Evolutionary conservation across 1,140 invertebrate genomes (phyloP), one percentile per base, ranked within the genome.

Genomic region (Drosophila nebulosa): DNA sequence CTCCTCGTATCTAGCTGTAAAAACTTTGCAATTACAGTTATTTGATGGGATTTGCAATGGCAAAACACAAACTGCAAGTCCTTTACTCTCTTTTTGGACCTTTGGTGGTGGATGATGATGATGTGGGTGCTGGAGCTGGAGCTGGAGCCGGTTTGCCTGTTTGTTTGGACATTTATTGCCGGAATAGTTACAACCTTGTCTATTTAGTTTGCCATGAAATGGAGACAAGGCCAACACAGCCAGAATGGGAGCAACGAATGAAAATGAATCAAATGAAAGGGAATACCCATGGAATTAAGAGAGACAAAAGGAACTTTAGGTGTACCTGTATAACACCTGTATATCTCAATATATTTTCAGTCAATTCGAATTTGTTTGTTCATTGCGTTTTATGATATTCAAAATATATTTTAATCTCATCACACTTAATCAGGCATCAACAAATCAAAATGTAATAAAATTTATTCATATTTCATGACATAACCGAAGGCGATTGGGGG

Each of bases 1-100:
- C 32, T 68, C 39, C 62, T 80, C 59, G 62, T 88, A 71, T 81
- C 80, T 86, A 77, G 70, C 65, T 53, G 83, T 80, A 86, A 86
- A 86, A 88, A 88, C 83, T 86, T 86, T 86, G 71, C 83, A 86
- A 86, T 86, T 88, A 86, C 81, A 86, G 78, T 86, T 86, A 86
- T 86, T 86, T 88, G 78, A 86, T 88, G 83, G 83, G 83, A 86
- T 86, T 88, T 83, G 69, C 64, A 83, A 66, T 60, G 74, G 66
- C 39, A 59, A 64, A 56, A 64, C 57, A 36, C 27, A 46, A 52
- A 39, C 58, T 39, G 39, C 39, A 21, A 52, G 30, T 21, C 16
- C 24, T 22, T 18, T n/a, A 3, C n/a, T 35, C 26, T 35, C 2
- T 35, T n/a, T 16, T 12, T 35, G 42, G 7, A 16, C n/a, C 35